Evolutionary conservation across 2,797 vertebrate genomes (phyloP).

Genomic region (Balearica regulorum): DNA sequence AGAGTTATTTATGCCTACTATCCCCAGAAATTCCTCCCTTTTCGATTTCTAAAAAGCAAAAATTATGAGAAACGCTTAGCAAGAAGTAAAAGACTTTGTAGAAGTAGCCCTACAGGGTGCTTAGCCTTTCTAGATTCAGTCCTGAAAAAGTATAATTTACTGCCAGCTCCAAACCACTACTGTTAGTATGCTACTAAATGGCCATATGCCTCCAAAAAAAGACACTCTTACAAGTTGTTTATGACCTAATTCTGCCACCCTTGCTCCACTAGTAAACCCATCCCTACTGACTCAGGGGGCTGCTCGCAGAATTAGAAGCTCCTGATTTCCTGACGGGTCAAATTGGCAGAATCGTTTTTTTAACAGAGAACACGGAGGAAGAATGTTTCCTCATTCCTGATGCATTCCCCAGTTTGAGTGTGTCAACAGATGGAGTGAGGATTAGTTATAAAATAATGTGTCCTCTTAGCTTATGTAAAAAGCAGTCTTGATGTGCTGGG

Average conservation of each 20-base stretch:
- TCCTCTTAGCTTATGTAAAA: conserved; percentile 35
- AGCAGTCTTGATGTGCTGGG: neutral
- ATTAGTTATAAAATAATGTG: conserved; percentile 37
- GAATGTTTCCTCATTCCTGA: neutral
- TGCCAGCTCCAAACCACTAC: neutral
- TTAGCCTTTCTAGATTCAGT: neutral
- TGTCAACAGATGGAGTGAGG: conserved; percentile 33
- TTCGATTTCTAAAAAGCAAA: neutral
- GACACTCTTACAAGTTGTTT: neutral
- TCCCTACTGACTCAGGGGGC: neutral
- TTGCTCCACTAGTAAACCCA: neutral
- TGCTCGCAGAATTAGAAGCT: neutral
- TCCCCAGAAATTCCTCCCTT: neutral
- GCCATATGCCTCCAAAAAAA: neutral
- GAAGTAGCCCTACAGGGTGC: neutral
- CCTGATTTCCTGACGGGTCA: neutral
- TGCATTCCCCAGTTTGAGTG: neutral
- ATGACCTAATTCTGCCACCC: neutral
- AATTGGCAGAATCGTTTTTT: neutral
- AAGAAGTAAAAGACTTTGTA: neutral
- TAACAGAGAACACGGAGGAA: neutral
- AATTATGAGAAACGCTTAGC: neutral
- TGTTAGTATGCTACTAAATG: neutral
- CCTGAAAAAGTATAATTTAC: neutral
- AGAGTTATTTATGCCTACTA: neutral